Evolutionary conservation across 2,797 vertebrate species (phyloP).

Genomic region (Microcaecilia unicolor): DNA sequence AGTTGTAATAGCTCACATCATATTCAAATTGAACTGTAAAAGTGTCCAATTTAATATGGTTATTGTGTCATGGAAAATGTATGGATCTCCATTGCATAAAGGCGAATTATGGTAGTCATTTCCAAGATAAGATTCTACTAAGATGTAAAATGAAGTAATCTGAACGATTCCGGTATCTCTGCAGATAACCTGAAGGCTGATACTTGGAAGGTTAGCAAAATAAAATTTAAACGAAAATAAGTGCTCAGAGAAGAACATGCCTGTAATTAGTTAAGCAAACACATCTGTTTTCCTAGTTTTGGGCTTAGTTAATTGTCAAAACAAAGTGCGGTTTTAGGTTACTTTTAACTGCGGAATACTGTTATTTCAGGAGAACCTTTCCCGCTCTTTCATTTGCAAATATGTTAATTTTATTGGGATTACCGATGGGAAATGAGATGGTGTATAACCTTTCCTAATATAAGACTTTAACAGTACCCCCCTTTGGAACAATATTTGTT

Average conservation of each 20-base stretch:
- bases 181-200: too few species aligned
- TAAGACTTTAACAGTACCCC: slow-evolving; percentile 50
- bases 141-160: too few species aligned
- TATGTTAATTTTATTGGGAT: slow-evolving; percentile 53
- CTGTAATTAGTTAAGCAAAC: slow-evolving; percentile 63
- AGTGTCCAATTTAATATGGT: slow-evolving; percentile 52
- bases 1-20: slow-evolving; percentile 54
- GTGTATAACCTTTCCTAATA: slow-evolving; percentile 47
- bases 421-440: slow-evolving; percentile 51
- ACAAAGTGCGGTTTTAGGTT: slow-evolving; percentile 53
- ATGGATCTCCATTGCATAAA: background rate
- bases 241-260: slow-evolving; percentile 51
- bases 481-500: slow-evolving; percentile 57
- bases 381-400: slow-evolving; percentile 35
- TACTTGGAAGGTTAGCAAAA: too few species aligned
- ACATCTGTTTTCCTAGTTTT: slow-evolving; percentile 61
- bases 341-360: slow-evolving; percentile 51
- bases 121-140: too few species aligned
- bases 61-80: slow-evolving; percentile 51
- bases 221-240: slow-evolving; percentile 7
- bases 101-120: too few species aligned
- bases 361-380: slow-evolving; percentile 53
- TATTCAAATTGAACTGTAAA: slow-evolving; percentile 54
- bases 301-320: slow-evolving; percentile 57
- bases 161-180: too few species aligned